phyloP scores from a whole-genome alignment of 1,140 invertebrate species.

The Lepidurus packardi region DNA sequence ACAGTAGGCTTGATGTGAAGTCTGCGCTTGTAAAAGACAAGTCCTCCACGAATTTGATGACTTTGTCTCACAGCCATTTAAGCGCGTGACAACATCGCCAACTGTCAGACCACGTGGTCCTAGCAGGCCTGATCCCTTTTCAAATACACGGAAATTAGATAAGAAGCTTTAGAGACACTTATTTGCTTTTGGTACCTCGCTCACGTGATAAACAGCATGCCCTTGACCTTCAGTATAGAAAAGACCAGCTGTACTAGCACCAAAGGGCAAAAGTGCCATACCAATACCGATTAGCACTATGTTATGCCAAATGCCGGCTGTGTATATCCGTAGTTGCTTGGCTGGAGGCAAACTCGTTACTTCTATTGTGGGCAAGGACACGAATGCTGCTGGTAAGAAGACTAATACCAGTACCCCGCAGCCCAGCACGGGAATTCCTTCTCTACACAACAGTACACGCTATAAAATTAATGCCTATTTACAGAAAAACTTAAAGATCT shows the following conservation, averaged over 20 bases:
- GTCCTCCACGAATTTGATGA: neutral
- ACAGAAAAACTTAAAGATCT: neutral
- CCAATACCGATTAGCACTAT: neutral
- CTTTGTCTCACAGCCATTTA: neutral
- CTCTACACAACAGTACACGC: neutral
- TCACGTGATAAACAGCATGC: neutral
- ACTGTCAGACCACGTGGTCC: neutral
- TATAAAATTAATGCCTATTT: neutral
- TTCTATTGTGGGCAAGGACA: neutral
- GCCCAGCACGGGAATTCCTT: neutral
- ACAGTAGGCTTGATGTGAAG: neutral
- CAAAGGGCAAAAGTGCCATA: neutral
- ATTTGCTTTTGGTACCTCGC: neutral
- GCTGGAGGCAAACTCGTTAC: neutral
- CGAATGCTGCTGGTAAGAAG: neutral
- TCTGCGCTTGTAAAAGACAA: neutral
- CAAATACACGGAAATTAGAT: neutral
- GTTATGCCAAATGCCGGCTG: slow-evolving; percentile 7
- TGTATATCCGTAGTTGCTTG: neutral
- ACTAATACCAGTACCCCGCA: neutral
- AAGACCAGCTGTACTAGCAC: neutral
- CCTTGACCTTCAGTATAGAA: neutral
- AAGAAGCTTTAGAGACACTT: neutral
- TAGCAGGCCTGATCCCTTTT: neutral
- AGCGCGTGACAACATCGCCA: neutral